A percentile compares a stretch with the other conserved stretches of the same genome.
These are phyloP conservation scores for Sipha flava DNA, from an alignment of 1,140 invertebrate species.

Conservation along the genomic window DNA sequence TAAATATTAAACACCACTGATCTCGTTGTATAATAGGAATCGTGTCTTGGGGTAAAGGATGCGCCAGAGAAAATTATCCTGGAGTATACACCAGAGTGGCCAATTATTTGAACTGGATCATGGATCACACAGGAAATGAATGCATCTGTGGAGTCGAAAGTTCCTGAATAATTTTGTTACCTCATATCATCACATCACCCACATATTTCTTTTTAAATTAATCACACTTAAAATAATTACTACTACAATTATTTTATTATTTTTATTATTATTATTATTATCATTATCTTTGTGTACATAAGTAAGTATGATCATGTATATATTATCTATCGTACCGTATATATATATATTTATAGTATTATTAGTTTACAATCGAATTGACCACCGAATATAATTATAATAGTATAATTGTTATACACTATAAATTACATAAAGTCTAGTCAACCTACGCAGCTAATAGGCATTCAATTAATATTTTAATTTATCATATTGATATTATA, in stretches of 20 bases:
- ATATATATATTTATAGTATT: not conserved
- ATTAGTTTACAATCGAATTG: not conserved
- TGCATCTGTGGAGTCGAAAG: slow-evolving; percentile 46
- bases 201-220: not conserved
- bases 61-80: slow-evolving; percentile 61
- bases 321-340: not conserved
- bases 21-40: slow-evolving; percentile 46
- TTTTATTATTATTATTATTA: not conserved
- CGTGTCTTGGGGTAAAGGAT: slow-evolving; percentile 70
- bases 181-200: not conserved
- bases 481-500: too few species aligned
- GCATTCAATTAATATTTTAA: too few species aligned
- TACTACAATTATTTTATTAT: not conserved
- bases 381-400: not conserved
- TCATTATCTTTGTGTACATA: too few species aligned
- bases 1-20: too few species aligned
- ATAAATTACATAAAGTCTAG: not conserved
- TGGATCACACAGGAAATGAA: slow-evolving; percentile 47
- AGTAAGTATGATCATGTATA: not conserved
- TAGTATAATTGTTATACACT: not conserved
- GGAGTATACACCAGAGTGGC: slow-evolving; percentile 66
- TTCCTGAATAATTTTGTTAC: not conserved
- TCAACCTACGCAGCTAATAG: not conserved
- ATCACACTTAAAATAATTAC: not conserved
- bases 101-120: slow-evolving; percentile 60